Percentiles rank a stretch among this genome's conserved stretches.
These are phyloP conservation scores for Hermetia illucens DNA, from an alignment of 1,140 invertebrate genomes.

Conservation along the genomic window DNA sequence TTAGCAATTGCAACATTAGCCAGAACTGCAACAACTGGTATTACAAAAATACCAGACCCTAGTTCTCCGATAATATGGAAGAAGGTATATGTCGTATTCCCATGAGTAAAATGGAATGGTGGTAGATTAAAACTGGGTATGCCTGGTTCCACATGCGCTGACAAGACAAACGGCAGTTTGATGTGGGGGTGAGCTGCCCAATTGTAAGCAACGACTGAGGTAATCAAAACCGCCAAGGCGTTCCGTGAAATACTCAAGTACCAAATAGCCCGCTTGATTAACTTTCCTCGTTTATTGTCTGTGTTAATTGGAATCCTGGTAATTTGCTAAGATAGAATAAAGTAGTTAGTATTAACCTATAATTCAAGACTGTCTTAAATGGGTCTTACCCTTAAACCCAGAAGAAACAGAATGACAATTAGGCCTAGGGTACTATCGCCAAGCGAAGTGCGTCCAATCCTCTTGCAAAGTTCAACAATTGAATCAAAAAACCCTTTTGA, in stretches of 20 bases:
- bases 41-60: constrained; percentile 52
- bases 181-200: constrained; percentile 18
- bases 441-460: constrained; percentile 42
- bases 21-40: constrained; percentile 66
- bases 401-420: constrained; percentile 49
- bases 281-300: constrained; percentile 29
- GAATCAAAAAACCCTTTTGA: constrained; percentile 58
- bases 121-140: constrained; percentile 46
- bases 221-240: constrained; percentile 59
- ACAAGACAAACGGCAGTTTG: constrained; percentile 17
- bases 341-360: constrained; percentile 1
- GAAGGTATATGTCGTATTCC: constrained; percentile 46
- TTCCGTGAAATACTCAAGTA: constrained; percentile 65
- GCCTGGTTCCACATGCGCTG: constrained; percentile 49
- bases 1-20: constrained; percentile 82
- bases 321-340: constrained; percentile 40
- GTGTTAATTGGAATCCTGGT: constrained; percentile 38
- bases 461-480: constrained; percentile 41
- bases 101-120: constrained; percentile 42
- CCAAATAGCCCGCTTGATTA: constrained; percentile 50
- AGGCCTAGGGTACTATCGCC: constrained; percentile 57
- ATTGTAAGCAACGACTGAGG: constrained; percentile 45
- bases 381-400: constrained; percentile 51
- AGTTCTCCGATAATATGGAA: constrained; percentile 48
- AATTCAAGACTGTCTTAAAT: not conserved